phyloP scores from a whole-genome alignment of 2,113 vertebrate species.

The Budorcas taxicolor region DNA sequence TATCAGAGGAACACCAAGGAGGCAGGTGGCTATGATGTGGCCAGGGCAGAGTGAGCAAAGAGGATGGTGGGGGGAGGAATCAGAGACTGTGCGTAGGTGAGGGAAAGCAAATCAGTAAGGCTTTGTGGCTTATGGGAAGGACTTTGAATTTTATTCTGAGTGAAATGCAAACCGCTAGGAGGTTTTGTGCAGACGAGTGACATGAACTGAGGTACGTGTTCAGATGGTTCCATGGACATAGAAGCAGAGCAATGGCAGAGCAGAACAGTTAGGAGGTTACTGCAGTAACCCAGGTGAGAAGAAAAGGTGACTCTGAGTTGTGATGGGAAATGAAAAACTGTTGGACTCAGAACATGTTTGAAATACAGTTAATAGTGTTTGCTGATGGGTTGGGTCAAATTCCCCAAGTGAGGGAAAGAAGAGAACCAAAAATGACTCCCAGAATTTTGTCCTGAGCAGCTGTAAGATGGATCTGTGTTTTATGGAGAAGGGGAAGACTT shows the following conservation, averaged over 20 bases:
- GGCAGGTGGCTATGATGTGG: background rate
- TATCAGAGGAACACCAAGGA: background rate
- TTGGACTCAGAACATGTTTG: background rate
- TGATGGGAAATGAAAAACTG: background rate
- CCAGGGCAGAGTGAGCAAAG: background rate
- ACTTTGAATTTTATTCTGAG: background rate
- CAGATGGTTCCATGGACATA: background rate
- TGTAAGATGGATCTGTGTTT: background rate
- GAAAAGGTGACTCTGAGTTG: background rate
- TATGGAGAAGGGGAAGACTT: background rate
- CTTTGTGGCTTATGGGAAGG: background rate
- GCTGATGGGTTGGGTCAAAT: background rate
- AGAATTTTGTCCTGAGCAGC: background rate
- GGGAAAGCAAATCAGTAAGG: background rate
- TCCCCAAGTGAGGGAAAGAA: background rate
- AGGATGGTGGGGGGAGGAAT: background rate
- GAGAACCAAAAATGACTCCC: background rate
- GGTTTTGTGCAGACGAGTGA: background rate
- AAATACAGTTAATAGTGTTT: background rate
- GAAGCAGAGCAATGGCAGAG: background rate
- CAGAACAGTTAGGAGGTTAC: background rate
- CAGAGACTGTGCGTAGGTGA: background rate
- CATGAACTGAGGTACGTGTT: background rate
- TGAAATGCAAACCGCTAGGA: background rate
- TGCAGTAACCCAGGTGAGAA: background rate